Percentiles rank a stretch among this genome's conserved stretches.
phyloP scores from a whole-genome alignment of 2,888 invertebrate species.

The Athetis lepigone region DNA sequence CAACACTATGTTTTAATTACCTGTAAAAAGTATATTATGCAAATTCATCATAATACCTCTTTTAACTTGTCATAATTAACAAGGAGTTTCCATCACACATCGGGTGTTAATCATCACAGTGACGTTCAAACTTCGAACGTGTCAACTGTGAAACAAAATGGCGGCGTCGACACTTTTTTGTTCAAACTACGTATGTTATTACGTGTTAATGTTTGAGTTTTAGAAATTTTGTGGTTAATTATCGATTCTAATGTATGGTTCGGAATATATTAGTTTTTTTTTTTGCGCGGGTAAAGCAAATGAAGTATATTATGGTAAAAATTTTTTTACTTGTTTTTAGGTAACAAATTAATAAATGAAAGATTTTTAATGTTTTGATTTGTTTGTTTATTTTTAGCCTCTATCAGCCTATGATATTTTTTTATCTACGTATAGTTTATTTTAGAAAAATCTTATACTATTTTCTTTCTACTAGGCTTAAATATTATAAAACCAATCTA shows the following conservation, averaged over 20 bases:
- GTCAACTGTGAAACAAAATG: slow-evolving; percentile 48
- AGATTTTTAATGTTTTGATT: not conserved
- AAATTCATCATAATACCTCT: not conserved
- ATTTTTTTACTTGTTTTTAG: not conserved
- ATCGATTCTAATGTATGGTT: slow-evolving; percentile 7
- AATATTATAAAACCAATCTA: not conserved
- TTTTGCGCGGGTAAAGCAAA: not conserved
- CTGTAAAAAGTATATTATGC: no score
- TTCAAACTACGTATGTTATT: slow-evolving; percentile 44
- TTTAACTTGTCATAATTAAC: slow-evolving; percentile 24
- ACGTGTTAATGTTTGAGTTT: slow-evolving; percentile 30
- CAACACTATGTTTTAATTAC: no score
- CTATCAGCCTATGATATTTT: not conserved
- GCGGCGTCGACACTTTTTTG: slow-evolving; percentile 47
- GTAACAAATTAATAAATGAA: not conserved
- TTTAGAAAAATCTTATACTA: no score
- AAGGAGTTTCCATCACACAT: slow-evolving; percentile 26
- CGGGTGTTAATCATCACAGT: slow-evolving; percentile 35
- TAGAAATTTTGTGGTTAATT: slow-evolving; percentile 45
- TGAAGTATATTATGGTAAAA: not conserved
- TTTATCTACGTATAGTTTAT: no score
- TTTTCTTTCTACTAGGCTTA: no score
- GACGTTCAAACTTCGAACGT: slow-evolving; percentile 39
- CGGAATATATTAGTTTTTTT: not conserved
- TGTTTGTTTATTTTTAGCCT: not conserved